Base-by-base conservation (phyloP, 2,888 invertebrate species). In the Xestia c-nigrum region DNA sequence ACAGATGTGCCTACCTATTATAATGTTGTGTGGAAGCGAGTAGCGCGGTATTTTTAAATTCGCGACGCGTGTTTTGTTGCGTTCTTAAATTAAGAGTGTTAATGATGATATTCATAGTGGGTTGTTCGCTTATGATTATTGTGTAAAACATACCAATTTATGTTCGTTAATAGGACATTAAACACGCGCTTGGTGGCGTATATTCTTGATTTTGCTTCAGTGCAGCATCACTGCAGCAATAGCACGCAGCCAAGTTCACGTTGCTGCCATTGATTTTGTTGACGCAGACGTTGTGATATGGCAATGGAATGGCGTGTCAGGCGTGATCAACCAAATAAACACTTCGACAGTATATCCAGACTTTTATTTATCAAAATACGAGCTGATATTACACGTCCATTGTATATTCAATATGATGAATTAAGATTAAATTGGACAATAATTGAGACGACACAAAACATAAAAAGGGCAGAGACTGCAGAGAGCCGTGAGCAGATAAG, bases 1-100 rank as follows among this genome's bases (percentile, higher is more conserved):
- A 84, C 86, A 87, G 80, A 84, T 84, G 88, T 85, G 88, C 78
- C 80, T 89, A 74, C 78, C 80, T 89, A 74, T 72, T 69, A 79
- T 59, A 80, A 61, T 75, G 68, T 24, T 64, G 59, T 65, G 69
- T 61, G 52, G 65, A 52, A 61, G 59, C 47, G 10, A 69, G 52
- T 19, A 71, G 87, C 88, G 87, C 78, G 83, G 65, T 72, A 79
- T 88, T 87, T n/a, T 85, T 31, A 83, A 87, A 86, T 64, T 83
- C 52, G 80, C 70, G 70, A 64, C 46, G 57, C 64, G 59, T 72
- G 14, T 52, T 46, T 68, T 10, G 21, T 80, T 50, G 14, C 19
- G 31, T 63, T 47, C 61, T 66, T 14, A 7, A 21, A 24, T 21
- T 64, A 43, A 31, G 31, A 2, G n/a, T 55, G n/a, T 50, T 63